Percentiles rank a stretch among this genome's conserved stretches.
Conservation (phyloP, 2,113 vertebrate species). For the Rhegmatorhina hoffmannsi region DNA sequence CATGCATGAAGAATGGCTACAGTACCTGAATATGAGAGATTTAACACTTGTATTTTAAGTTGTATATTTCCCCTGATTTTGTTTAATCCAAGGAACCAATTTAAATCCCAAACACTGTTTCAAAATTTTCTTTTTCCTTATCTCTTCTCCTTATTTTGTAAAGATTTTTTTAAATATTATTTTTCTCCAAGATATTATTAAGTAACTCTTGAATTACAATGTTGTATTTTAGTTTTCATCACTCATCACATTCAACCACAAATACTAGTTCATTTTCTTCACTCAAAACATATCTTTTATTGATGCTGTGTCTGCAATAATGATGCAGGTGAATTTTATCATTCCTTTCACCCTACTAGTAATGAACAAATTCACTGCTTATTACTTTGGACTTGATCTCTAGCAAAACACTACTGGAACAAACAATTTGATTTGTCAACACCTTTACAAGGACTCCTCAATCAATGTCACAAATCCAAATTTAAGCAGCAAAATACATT, state of each 20-base stretch:
- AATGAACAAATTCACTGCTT: conserved; percentile 99
- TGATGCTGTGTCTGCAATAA: conserved; percentile 75
- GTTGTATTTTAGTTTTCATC: background rate
- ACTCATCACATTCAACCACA: background rate
- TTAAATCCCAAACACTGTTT: background rate
- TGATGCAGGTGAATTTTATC: conserved; percentile 86
- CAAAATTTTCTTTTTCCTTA: background rate
- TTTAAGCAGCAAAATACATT: conserved; percentile 99
- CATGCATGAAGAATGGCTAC: background rate
- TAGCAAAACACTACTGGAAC: conserved; percentile 99
- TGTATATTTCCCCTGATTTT: background rate
- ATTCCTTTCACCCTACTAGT: conserved; percentile 86
- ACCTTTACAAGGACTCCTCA: conserved; percentile 99
- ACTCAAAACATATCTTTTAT: conserved; percentile 73
- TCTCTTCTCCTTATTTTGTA: background rate
- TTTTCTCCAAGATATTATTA: conserved; percentile 38
- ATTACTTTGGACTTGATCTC: conserved; percentile 99
- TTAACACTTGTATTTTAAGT: background rate
- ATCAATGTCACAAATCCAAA: conserved; percentile 99
- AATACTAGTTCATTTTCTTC: conserved; percentile 68
- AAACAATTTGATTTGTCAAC: conserved; percentile 99
- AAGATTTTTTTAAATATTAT: background rate
- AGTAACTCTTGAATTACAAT: conserved; percentile 20
- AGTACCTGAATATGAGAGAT: background rate
- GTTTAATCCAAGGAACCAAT: background rate